Evolutionary conservation across 2,888 invertebrate genomes (phyloP), one percentile per base, ranked within the genome.

Genomic region (Agrochola lychnidis): DNA sequence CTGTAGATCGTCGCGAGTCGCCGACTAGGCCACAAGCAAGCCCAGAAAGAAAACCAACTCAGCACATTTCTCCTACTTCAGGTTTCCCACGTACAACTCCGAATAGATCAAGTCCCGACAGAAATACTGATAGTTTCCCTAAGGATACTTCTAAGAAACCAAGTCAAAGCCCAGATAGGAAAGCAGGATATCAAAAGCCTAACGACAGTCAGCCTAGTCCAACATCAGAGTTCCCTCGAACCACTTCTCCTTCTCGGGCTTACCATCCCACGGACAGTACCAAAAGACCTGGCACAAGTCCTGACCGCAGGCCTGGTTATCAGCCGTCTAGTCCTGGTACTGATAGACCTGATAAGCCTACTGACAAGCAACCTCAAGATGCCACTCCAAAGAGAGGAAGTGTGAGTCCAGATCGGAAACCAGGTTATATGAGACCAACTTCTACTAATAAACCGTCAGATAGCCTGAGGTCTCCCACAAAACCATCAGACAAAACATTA

Each of bases 381-480:
- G 66, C 72, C 7, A 74, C 73, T 66, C 25, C 76, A n/a, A 82
- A 76, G 16, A 82, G 81, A 63, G 64, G 72, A 36, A 90, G 88
- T 69, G 72, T 78, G 1, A 92, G 91, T 66, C 90, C 91, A 70
- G 90, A 92, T 59, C 89, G 89, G 70, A 91, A 91, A 79, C 94
- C 94, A 12, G 92, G 91, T 36, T 94, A 93, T 81, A 94, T 93
- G 93, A 92, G 80, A 85, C 93, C 94, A 53, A 95, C 93, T 36
- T 91, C 89, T 76, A 84, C 90, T 12, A 91, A 88, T 69, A 88
- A 91, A 79, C 83, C 88, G 16, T 59, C 84, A 51, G 87, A 88
- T 5, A 81, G 78, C 48, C 78, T 88, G 1, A 91, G 83, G 70
- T 87, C 74, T 70, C 87, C 90, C 14, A 78, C 68, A 42, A 89